Conservation (phyloP, 2,113 vertebrate genomes). For the Bubo bubo region DNA sequence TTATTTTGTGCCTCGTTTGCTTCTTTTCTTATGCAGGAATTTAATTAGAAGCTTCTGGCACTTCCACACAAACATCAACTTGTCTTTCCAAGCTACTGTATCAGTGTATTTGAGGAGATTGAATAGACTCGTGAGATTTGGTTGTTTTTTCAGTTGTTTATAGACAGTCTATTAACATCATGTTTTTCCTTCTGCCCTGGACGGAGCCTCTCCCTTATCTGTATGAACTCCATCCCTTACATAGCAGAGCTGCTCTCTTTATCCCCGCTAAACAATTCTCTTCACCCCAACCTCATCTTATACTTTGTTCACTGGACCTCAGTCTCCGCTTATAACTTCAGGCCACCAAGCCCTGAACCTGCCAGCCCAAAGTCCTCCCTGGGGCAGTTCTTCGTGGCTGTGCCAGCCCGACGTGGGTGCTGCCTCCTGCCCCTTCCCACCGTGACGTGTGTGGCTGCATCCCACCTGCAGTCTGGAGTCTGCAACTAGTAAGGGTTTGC, state of each 20-base stretch:
- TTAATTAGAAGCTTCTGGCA: neutral
- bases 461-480: rapidly evolving
- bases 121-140: rapidly evolving
- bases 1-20: neutral
- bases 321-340: rapidly evolving
- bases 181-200: neutral
- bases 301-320: neutral
- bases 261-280: neutral
- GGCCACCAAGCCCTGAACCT: rapidly evolving
- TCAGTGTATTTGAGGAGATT: neutral
- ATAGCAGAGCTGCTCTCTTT: neutral
- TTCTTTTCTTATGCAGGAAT: neutral
- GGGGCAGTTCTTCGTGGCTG: neutral
- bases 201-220: neutral
- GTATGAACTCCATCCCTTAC: rapidly evolving
- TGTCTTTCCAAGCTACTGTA: neutral
- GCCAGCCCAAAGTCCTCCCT: neutral
- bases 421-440: neutral
- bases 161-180: no score
- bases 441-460: no score
- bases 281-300: neutral
- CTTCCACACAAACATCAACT: neutral
- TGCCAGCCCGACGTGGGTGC: neutral
- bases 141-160: neutral
- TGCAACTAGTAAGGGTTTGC: rapidly evolving